These are phyloP conservation scores for Panopea generosa DNA, from an alignment of 2,888 invertebrate genomes.

Conservation along the genomic window DNA sequence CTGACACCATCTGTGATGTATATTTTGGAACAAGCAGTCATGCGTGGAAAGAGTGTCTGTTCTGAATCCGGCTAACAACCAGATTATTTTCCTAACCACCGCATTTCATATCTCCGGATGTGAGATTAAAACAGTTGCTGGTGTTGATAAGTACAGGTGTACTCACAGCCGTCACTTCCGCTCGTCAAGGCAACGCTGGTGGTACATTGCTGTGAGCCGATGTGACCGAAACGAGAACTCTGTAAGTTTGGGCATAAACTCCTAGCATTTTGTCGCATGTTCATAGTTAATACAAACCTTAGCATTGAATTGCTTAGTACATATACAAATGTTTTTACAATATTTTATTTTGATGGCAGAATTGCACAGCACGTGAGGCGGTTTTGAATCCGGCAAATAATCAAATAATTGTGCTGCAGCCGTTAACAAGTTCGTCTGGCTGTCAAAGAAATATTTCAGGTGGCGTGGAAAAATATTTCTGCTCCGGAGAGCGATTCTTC, in stretches of 20 bases:
- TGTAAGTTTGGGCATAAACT: constrained; percentile 45
- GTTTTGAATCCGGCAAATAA: constrained; percentile 90
- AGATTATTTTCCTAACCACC: constrained; percentile 91
- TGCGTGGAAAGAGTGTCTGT: constrained; percentile 92
- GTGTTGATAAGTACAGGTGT: constrained; percentile 76
- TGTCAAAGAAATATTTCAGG: constrained; percentile 55
- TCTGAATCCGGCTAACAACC: constrained; percentile 90
- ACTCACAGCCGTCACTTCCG: constrained; percentile 88
- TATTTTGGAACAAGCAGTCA: too few relatives aligned
- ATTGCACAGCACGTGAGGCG: constrained; percentile 90
- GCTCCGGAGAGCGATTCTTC: constrained; percentile 88
- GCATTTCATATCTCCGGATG: constrained; percentile 74
- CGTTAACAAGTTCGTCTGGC: constrained; percentile 70
- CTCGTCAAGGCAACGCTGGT: constrained; percentile 95
- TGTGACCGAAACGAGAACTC: constrained; percentile 85
- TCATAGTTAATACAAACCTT: not conserved
- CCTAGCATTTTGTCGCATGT: not conserved
- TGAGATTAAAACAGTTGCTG: constrained; percentile 46
- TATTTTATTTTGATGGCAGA: constrained; percentile 86
- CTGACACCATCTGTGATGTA: too few relatives aligned
- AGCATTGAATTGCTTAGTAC: not conserved
- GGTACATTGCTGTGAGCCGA: constrained; percentile 95
- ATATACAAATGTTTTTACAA: not conserved
- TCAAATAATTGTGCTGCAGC: constrained; percentile 91
- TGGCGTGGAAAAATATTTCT: constrained; percentile 69